These are phyloP conservation scores for Denticeps clupeoides DNA, from an alignment of 2,797 vertebrate genomes.

Conservation along the genomic window DNA sequence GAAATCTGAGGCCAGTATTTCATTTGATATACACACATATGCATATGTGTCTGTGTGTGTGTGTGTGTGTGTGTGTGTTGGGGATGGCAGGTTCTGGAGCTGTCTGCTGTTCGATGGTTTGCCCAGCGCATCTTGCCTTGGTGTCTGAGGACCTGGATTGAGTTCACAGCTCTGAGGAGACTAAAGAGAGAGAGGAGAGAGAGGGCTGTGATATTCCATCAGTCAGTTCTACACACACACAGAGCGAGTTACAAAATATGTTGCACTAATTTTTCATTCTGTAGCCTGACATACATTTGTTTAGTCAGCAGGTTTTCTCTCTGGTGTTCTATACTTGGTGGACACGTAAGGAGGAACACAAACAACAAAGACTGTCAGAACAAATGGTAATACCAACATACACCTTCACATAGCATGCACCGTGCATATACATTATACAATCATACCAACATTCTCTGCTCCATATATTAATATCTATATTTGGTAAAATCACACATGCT, in stretches of 20 bases:
- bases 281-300: not conserved
- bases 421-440: not conserved
- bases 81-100: conserved; percentile 41
- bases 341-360: conserved; percentile 43
- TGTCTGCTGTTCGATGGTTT: conserved; percentile 44
- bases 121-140: conserved; percentile 33
- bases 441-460: not conserved
- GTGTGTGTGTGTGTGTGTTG: not conserved
- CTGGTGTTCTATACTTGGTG: conserved; percentile 67
- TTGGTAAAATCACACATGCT: not conserved
- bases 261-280: not conserved
- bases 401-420: not conserved
- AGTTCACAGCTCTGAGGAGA: conserved; percentile 38
- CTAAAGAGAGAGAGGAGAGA: conserved; percentile 29
- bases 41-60: not conserved
- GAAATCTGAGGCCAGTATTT: not conserved
- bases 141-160: conserved; percentile 48
- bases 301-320: conserved; percentile 45
- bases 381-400: conserved; percentile 51
- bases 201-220: conserved; percentile 39
- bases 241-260: not conserved
- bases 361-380: conserved; percentile 55
- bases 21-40: not conserved
- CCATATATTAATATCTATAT: too few species aligned
- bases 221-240: conserved; percentile 30